Percentiles rank a stretch among this genome's conserved stretches.
Evolutionary conservation across 2,888 invertebrate species (phyloP).

Genomic region (Syrista parreyssii): DNA sequence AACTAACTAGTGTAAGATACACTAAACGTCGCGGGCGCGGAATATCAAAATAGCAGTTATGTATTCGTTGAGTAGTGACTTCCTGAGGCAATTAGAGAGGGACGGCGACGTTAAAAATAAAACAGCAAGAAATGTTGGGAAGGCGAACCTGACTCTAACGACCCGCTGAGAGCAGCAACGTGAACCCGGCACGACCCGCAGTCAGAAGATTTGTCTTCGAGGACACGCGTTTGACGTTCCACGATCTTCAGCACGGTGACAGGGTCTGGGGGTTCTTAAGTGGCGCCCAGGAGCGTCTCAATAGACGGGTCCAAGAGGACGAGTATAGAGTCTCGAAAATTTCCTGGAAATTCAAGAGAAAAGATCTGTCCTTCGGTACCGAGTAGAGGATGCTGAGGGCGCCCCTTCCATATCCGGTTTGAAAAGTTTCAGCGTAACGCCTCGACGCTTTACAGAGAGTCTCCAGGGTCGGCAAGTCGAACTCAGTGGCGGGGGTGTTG

Average conservation of each 20-base stretch:
- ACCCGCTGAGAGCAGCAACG: conserved; percentile 52
- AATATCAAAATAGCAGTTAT: conserved; percentile 36
- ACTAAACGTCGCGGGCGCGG: conserved; percentile 1
- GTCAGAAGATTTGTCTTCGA: conserved; percentile 54
- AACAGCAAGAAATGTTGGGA: conserved; percentile 28
- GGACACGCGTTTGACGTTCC: conserved; percentile 54
- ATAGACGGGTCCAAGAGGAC: neutral
- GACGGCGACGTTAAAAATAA: conserved; percentile 41
- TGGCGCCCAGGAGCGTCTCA: neutral
- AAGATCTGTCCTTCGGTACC: neutral
- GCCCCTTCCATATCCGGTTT: neutral
- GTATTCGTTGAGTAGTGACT: conserved; percentile 38
- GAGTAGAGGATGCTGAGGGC: neutral
- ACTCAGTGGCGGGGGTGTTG: conserved; percentile 25
- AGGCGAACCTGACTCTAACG: conserved; percentile 42
- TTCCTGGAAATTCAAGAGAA: neutral
- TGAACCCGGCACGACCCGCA: conserved; percentile 33
- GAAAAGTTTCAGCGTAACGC: neutral
- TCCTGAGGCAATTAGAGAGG: conserved; percentile 37
- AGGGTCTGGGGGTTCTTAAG: conserved; percentile 19
- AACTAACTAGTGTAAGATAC: neutral
- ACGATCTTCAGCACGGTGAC: conserved; percentile 48
- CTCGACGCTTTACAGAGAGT: neutral
- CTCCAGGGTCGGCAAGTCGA: neutral
- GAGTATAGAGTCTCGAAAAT: neutral